These are phyloP conservation scores for Pelagia noctiluca DNA, from an alignment of 30 jellyfish, hydroid and myxozoan species.

Conservation along the genomic window DNA sequence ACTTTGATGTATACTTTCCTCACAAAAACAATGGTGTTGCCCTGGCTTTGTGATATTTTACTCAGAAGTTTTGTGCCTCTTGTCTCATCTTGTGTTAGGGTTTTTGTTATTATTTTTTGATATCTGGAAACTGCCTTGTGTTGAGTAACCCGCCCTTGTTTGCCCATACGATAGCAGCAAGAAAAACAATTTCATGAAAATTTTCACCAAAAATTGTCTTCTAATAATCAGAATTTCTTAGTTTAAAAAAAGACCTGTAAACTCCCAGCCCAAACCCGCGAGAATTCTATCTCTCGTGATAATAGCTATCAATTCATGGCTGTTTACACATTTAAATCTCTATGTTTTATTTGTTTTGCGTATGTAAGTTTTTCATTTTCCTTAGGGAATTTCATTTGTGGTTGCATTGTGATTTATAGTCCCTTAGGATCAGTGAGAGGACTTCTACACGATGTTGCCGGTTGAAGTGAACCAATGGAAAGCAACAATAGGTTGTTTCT, in stretches of 20 bases:
- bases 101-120: neutral
- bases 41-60: neutral
- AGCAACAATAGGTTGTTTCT: conserved; percentile 53
- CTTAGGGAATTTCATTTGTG: conserved; percentile 17
- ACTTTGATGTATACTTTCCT: neutral
- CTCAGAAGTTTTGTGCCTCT: conserved; percentile 4
- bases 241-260: neutral
- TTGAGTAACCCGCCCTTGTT: conserved; percentile 1
- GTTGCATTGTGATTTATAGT: conserved; percentile 10
- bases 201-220: neutral
- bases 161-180: neutral
- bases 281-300: conserved; percentile 3
- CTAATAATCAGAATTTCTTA: neutral
- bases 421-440: conserved; percentile 9
- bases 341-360: neutral
- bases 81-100: neutral
- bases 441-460: conserved; percentile 6
- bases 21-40: neutral
- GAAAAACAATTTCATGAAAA: neutral
- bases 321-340: neutral
- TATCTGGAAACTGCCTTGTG: neutral
- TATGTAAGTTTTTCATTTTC: conserved; percentile 6
- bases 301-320: conserved; percentile 3
- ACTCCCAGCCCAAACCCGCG: conserved; percentile 6
- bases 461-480: conserved; percentile 37